A percentile compares a stretch with the other conserved stretches of the same genome.
Conservation (phyloP, 2,113 vertebrate species). For the Dendropsophus ebraccatus region DNA sequence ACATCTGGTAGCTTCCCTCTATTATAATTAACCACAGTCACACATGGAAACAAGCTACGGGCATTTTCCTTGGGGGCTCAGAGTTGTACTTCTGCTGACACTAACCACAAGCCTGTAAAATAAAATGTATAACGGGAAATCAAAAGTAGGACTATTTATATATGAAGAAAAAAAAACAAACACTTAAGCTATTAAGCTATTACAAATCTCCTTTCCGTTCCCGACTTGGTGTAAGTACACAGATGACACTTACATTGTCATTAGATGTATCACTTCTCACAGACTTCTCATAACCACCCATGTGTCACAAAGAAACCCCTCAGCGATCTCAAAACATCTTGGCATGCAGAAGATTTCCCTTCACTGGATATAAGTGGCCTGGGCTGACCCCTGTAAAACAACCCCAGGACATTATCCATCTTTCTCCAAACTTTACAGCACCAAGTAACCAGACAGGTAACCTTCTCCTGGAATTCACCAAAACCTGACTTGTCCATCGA, state of each 20-base stretch:
- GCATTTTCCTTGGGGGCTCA: neutral
- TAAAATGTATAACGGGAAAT: neutral
- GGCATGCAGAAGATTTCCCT: no score
- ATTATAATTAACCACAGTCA: no score
- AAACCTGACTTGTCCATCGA: no score
- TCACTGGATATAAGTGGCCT: no score
- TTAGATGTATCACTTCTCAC: neutral
- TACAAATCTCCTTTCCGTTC: neutral
- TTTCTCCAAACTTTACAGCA: no score
- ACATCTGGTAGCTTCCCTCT: no score
- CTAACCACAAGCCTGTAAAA: neutral
- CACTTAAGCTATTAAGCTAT: neutral
- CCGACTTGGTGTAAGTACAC: neutral
- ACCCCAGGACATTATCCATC: no score
- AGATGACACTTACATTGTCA: neutral
- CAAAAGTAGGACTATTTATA: neutral
- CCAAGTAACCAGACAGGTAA: no score
- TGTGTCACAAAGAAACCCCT: constrained; percentile 7
- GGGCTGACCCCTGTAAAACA: no score
- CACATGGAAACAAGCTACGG: no score
- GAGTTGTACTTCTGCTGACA: neutral
- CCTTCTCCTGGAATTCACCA: no score
- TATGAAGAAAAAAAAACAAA: neutral
- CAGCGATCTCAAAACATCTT: no score
- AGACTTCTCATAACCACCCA: neutral